Conservation (phyloP, 2,797 vertebrate species). For the Emydoidea blandingii region DNA sequence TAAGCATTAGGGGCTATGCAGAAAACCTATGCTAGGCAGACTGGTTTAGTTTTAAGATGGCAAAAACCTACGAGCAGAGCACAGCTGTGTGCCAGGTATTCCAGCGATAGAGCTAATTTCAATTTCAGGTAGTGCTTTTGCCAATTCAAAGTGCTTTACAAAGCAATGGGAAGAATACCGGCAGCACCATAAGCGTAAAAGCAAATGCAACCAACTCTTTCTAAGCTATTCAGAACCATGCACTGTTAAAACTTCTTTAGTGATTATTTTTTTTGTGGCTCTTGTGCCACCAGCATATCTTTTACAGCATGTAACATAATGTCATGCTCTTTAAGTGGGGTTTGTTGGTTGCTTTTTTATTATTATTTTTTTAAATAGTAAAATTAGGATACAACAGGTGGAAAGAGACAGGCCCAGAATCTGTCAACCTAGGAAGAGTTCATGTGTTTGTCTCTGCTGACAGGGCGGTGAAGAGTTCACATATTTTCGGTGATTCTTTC, state of each 20-base stretch:
- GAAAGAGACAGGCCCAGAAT: conserved; percentile 71
- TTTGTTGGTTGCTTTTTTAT: not conserved
- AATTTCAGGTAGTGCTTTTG: not conserved
- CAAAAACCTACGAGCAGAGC: not conserved
- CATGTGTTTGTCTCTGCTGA: conserved; percentile 34
- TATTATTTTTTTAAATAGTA: conserved; percentile 3
- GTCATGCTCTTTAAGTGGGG: conserved; percentile 9
- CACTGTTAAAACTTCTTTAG: conserved; percentile 13
- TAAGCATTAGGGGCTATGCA: not conserved
- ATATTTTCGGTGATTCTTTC: conserved; percentile 73
- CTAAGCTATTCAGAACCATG: conserved; percentile 23
- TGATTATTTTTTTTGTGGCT: not conserved
- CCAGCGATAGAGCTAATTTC: not conserved
- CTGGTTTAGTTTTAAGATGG: not conserved
- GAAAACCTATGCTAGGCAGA: not conserved
- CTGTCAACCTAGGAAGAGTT: conserved; percentile 67
- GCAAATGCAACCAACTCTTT: not conserved
- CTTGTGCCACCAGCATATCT: not conserved
- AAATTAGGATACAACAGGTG: conserved; percentile 72
- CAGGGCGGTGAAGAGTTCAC: conserved; percentile 44
- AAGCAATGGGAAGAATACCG: not conserved
- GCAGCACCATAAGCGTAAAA: not conserved
- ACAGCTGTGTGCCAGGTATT: not conserved
- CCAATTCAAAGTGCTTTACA: not conserved
- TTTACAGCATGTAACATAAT: not conserved